Evolutionary conservation across 2,888 invertebrate species (phyloP).

Genomic region (Leptopilina myrica): DNA sequence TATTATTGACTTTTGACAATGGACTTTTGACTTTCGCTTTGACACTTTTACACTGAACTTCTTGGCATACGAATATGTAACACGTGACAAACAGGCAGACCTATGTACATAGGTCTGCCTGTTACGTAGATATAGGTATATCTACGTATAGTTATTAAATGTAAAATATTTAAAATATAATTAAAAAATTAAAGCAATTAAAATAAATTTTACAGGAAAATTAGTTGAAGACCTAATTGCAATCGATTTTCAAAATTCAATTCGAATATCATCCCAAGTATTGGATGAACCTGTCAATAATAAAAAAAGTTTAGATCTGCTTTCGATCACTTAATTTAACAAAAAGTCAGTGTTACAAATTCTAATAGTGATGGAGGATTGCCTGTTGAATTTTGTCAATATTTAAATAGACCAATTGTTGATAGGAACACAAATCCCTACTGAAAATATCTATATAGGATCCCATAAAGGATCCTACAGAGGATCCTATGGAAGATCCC

Average conservation of each 20-base stretch:
- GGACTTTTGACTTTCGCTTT: no score
- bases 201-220: neutral
- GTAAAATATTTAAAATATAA: neutral
- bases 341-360: neutral
- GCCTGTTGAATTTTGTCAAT: neutral
- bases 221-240: neutral
- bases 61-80: no score
- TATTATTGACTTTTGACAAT: no score
- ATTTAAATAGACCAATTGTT: conserved; percentile 5
- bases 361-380: neutral
- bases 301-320: neutral
- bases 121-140: no score
- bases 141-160: neutral
- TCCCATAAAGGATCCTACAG: no score
- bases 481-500: no score
- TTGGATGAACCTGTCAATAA: neutral
- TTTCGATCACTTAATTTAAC: neutral
- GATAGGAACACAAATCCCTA: neutral
- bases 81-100: no score
- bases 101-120: no score
- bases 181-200: no score
- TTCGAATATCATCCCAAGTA: neutral
- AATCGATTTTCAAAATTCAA: neutral
- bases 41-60: no score
- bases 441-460: no score